phyloP scores from a whole-genome alignment of 1,140 invertebrate species.

The Calliopsis andreniformis region DNA sequence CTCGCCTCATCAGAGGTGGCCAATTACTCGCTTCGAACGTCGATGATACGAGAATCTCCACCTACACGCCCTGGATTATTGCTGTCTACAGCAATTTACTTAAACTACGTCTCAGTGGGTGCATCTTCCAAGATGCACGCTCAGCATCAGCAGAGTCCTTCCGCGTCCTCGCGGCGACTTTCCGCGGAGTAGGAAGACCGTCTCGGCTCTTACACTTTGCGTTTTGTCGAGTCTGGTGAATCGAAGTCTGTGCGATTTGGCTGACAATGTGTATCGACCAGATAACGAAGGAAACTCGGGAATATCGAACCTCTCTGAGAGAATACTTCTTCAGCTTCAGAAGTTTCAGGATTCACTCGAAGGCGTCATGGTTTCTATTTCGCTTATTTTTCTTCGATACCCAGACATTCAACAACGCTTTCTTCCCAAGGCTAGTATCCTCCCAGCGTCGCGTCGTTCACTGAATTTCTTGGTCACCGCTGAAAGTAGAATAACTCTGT shows the following conservation, averaged over 20 bases:
- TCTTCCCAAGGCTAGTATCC: too few species aligned
- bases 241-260: background rate
- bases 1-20: conserved; percentile 1
- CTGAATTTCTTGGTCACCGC: too few species aligned
- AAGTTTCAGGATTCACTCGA: too few species aligned
- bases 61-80: conserved; percentile 31
- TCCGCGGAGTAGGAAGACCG: background rate
- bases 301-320: too few species aligned
- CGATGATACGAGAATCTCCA: background rate
- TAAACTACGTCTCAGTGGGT: conserved; percentile 16
- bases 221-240: background rate
- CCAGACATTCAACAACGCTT: too few species aligned
- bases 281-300: too few species aligned
- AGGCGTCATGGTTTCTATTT: too few species aligned
- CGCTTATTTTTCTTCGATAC: too few species aligned
- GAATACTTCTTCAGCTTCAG: too few species aligned
- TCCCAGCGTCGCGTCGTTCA: too few species aligned
- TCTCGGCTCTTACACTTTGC: background rate
- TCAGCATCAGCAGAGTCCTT: background rate
- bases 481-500: too few species aligned
- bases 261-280: background rate
- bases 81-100: conserved; percentile 44
- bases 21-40: conserved; percentile 19
- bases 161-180: background rate
- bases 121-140: conserved; percentile 30